Conservation (phyloP, 2,797 vertebrate genomes). For the Podarcis siculus region DNA sequence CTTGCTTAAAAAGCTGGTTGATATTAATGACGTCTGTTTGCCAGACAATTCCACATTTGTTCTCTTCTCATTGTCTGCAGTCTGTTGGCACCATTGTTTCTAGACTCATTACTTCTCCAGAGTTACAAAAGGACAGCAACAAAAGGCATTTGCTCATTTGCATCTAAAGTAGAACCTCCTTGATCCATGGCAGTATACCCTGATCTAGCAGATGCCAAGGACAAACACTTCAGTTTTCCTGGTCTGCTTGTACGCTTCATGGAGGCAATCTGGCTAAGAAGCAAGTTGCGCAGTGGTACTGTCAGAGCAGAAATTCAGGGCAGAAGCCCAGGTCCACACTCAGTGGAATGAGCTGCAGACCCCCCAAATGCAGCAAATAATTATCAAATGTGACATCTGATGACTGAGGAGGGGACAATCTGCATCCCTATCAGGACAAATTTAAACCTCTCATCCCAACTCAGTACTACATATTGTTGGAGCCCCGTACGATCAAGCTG, state of each 20-base stretch:
- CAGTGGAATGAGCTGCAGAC: too few relatives aligned
- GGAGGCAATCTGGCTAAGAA: neutral
- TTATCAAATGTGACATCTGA: too few relatives aligned
- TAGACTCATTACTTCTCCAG: neutral
- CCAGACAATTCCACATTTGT: neutral
- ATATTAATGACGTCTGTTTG: conserved; percentile 23
- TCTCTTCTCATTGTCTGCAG: neutral
- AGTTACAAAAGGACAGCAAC: neutral
- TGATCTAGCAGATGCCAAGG: neutral
- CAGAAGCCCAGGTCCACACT: too few relatives aligned
- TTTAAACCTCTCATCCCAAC: too few relatives aligned
- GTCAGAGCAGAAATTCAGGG: too few relatives aligned
- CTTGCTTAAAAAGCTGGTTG: conserved; percentile 10
- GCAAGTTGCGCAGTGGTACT: neutral
- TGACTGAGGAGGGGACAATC: too few relatives aligned
- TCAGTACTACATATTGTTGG: too few relatives aligned
- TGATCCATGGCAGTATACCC: neutral
- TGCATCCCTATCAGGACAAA: too few relatives aligned
- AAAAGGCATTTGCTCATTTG: neutral
- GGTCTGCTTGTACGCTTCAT: neutral
- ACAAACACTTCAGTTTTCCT: neutral
- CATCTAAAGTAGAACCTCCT: neutral
- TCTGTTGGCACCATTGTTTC: neutral
- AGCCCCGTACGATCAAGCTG: too few relatives aligned
- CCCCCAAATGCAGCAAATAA: too few relatives aligned